phyloP scores from a whole-genome alignment of 2,888 invertebrate genomes.

The Synergus japonicus region DNA sequence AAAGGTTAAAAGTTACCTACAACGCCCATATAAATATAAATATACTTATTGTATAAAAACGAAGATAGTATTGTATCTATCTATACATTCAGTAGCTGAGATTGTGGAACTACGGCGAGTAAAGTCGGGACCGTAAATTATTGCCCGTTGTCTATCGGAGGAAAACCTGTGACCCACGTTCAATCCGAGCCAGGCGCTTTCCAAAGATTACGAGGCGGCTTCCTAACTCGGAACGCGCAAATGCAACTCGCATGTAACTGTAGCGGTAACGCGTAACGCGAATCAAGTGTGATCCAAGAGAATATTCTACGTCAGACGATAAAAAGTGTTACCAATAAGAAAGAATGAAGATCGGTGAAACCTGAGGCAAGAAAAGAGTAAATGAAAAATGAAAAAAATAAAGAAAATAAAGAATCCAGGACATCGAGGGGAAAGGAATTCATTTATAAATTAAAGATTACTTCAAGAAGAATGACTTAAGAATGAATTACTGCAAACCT shows the following conservation, averaged over 20 bases:
- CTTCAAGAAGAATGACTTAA: neutral
- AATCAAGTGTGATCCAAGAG: slow-evolving; percentile 52
- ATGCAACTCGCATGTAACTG: slow-evolving; percentile 44
- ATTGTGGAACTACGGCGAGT: slow-evolving; percentile 23
- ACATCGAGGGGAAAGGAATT: neutral
- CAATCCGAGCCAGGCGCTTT: slow-evolving; percentile 53
- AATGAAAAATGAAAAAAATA: neutral
- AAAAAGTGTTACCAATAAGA: neutral
- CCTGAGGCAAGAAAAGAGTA: neutral
- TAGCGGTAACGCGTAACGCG: slow-evolving; percentile 50
- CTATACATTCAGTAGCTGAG: neutral
- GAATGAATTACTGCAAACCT: neutral
- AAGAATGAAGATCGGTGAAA: neutral
- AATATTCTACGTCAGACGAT: slow-evolving; percentile 48
- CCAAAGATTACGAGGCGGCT: slow-evolving; percentile 57
- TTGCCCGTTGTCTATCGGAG: slow-evolving; percentile 45
- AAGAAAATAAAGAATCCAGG: neutral
- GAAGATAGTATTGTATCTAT: neutral
- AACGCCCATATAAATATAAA: neutral
- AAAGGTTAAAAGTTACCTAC: neutral
- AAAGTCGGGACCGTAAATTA: slow-evolving; percentile 40
- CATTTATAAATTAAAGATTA: neutral
- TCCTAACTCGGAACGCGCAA: slow-evolving; percentile 53
- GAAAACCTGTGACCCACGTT: slow-evolving; percentile 51
- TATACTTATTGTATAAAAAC: neutral